Percentiles rank a stretch among this genome's conserved stretches.
Conservation (phyloP, 2,113 vertebrate species). For the Recurvirostra avosetta region DNA sequence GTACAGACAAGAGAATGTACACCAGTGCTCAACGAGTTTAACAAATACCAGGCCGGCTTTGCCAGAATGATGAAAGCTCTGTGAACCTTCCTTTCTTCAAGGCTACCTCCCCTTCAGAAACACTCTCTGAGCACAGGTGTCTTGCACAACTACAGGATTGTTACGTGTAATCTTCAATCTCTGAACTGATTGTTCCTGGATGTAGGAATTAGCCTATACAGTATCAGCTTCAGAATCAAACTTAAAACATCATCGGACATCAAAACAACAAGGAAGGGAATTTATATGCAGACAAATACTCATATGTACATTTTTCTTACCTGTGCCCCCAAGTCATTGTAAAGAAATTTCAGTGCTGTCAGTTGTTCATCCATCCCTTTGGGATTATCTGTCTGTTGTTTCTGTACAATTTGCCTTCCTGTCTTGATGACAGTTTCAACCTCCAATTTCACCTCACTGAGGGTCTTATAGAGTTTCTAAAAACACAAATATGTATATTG, state of each 20-base stretch:
- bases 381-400: slow-evolving; percentile 96
- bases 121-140: not conserved
- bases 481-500: not conserved
- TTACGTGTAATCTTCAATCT: not conserved
- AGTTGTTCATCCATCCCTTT: slow-evolving; percentile 95
- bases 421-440: slow-evolving; percentile 99
- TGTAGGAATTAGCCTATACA: not conserved
- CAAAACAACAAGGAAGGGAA: not conserved
- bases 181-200: not conserved
- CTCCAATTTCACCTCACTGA: slow-evolving; percentile 97
- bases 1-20: not conserved
- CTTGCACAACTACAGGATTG: not conserved
- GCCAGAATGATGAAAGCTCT: not conserved
- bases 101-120: not conserved
- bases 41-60: not conserved
- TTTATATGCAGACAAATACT: not conserved
- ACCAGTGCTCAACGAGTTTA: not conserved
- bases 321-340: slow-evolving; percentile 95
- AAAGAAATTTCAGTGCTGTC: slow-evolving; percentile 92
- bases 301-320: slow-evolving; percentile 56
- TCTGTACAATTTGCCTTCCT: slow-evolving; percentile 96
- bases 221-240: not conserved
- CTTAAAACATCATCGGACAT: not conserved
- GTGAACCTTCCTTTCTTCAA: not conserved
- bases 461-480: slow-evolving; percentile 94